Base-by-base conservation (phyloP, 2,888 invertebrate species). In the Microctonus aethiopoides region DNA sequence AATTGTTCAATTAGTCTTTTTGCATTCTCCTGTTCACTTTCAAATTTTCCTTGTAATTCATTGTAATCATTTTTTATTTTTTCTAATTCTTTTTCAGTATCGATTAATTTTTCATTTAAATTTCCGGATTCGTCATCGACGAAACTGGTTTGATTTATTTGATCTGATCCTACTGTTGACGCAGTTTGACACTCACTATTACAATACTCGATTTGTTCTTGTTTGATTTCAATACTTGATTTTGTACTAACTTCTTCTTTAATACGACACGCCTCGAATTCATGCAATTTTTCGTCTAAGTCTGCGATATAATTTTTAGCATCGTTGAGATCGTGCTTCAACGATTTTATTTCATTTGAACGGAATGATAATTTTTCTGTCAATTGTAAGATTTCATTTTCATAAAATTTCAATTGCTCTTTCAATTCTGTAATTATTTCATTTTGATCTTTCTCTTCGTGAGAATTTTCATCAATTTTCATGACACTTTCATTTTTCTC, bases 351-450 rank as follows among this genome's bases (percentile, higher is more conserved):
- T 11, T 54, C 26, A n/a, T 22, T 5, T 3, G 13, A 54, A 26
- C 26, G 22, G 4, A 24, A 1, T 2, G n/a, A 54, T 11, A 26
- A 54, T 54, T 54, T 54, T 11, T 29, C 32, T 32, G 20, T 16
- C 16, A 32, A 26, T 34, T 34, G 16, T 11, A 2, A 10, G 16
- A 32, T 57, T 57, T 57, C 32, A 29, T 7, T 16, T 16, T 57
- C 32, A 29, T 10, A 16, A 16, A 32, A 9, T 13, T 81, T 81
- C 0, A 80, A 36, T 64, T 77, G 79, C 3, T 83, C 80, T 68
- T 84, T 82, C 2, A 84, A 61, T 4, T 56, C 16, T 1, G 13
- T 13, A 22, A 56, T 56, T 46, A 76, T 70, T 61, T 72, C 68
- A 5, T 16, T 71, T 65, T 77, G 71, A 7, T 46, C 16, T 3